Percentiles rank a stretch among this genome's conserved stretches.
Evolutionary conservation across 2,888 invertebrate genomes (phyloP).

Genomic region (Oligia strigilis): DNA sequence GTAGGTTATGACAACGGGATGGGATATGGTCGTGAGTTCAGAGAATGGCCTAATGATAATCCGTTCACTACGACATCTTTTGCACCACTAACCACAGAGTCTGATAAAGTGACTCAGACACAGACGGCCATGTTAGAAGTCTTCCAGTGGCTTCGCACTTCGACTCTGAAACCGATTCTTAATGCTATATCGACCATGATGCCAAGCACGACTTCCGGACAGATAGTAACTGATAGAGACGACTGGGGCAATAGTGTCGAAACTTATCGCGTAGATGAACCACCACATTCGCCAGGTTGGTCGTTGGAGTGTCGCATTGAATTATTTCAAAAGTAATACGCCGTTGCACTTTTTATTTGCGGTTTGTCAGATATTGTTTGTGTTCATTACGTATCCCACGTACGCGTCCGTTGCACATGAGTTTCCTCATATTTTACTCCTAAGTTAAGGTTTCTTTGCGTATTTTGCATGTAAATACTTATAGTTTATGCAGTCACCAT

Average conservation of each 20-base stretch:
- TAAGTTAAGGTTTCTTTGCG: conserved; percentile 62
- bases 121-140: conserved; percentile 89
- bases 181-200: conserved; percentile 83
- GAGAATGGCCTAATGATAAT: conserved; percentile 89
- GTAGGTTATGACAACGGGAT: conserved; percentile 86
- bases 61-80: conserved; percentile 88
- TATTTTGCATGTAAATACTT: conserved; percentile 68
- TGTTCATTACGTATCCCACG: conserved; percentile 69
- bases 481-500: conserved; percentile 32
- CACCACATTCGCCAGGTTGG: conserved; percentile 90
- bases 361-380: conserved; percentile 70
- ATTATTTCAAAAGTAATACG: conserved; percentile 79
- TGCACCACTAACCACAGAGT: conserved; percentile 84
- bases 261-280: conserved; percentile 89
- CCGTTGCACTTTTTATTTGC: conserved; percentile 87
- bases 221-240: conserved; percentile 83
- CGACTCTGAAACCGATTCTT: conserved; percentile 87
- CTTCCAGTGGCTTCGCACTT: conserved; percentile 88
- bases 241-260: conserved; percentile 88
- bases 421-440: conserved; percentile 56
- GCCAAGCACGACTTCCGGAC: conserved; percentile 79
- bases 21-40: conserved; percentile 83
- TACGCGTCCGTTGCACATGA: conserved; percentile 71
- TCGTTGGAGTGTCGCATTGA: conserved; percentile 87
- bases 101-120: conserved; percentile 87